Conservation (phyloP, 2,797 vertebrate genomes). For the Simalia tracyae region DNA sequence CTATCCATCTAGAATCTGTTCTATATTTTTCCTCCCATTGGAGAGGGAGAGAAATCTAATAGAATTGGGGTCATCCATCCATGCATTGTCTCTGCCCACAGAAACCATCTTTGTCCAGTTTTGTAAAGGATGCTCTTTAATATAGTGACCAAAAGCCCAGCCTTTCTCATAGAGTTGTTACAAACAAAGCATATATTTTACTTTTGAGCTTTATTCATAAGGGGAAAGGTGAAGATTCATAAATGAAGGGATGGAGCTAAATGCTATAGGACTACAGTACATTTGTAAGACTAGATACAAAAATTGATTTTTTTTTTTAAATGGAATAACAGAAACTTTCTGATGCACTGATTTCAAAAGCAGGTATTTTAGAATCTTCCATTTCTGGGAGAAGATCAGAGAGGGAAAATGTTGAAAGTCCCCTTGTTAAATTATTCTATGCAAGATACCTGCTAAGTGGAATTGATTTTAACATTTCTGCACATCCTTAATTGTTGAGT, state of each 20-base stretch:
- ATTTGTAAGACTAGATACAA: not conserved
- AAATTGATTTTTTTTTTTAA: not conserved
- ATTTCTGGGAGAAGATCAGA: not conserved
- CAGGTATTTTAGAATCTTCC: not conserved
- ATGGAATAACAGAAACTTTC: not conserved
- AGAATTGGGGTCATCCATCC: not conserved
- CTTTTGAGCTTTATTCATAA: not conserved
- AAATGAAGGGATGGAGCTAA: not conserved
- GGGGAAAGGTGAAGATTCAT: not conserved
- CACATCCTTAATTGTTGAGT: not conserved
- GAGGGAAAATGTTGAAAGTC: not conserved
- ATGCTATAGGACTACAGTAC: not conserved
- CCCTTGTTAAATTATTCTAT: not conserved
- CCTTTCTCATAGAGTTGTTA: not conserved
- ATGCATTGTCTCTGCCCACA: not conserved
- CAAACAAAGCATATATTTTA: not conserved
- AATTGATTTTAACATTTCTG: not conserved
- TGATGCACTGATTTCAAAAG: not conserved
- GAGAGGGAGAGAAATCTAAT: not conserved
- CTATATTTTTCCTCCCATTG: not conserved
- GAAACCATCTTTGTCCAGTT: not conserved
- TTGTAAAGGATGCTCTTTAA: not conserved
- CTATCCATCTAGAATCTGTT: too few relatives aligned
- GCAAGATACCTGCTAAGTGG: not conserved
- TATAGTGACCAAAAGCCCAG: not conserved